A percentile compares a stretch with the other conserved stretches of the same genome.
phyloP scores from a whole-genome alignment of 2,888 invertebrate species.

The Conistra vaccinii region DNA sequence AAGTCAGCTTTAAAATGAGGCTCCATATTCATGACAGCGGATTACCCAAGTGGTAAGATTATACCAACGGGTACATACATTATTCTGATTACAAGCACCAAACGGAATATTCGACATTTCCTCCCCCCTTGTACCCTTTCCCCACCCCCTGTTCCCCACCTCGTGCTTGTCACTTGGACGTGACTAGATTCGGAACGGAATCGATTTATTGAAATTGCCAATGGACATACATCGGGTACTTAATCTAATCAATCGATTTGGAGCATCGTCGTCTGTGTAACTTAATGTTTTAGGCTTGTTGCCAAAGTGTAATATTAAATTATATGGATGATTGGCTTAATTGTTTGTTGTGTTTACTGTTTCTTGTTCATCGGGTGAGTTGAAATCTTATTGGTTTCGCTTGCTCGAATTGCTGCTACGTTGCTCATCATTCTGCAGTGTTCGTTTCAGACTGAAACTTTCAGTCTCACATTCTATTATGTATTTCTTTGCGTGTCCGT shows the following conservation, averaged over 20 bases:
- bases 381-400: background rate
- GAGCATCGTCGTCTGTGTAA: constrained; percentile 14
- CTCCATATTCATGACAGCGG: constrained; percentile 45
- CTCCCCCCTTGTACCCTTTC: constrained; percentile 47
- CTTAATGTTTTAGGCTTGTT: constrained; percentile 47
- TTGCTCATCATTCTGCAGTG: background rate
- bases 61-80: constrained; percentile 65
- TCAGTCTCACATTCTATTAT: background rate
- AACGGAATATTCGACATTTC: constrained; percentile 65
- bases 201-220: constrained; percentile 79
- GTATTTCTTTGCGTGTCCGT: background rate
- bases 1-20: constrained; percentile 33
- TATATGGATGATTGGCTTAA: constrained; percentile 21
- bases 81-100: constrained; percentile 73
- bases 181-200: constrained; percentile 75
- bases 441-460: no score
- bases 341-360: constrained; percentile 45
- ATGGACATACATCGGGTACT: constrained; percentile 68
- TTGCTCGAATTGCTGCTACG: background rate
- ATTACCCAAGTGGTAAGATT: constrained; percentile 56
- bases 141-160: constrained; percentile 49
- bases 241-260: constrained; percentile 72
- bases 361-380: background rate
- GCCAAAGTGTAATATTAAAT: constrained; percentile 55
- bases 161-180: constrained; percentile 71